Evolutionary conservation across 2,888 invertebrate genomes (phyloP).

Genomic region (Polydrusus pterygomalis): DNA sequence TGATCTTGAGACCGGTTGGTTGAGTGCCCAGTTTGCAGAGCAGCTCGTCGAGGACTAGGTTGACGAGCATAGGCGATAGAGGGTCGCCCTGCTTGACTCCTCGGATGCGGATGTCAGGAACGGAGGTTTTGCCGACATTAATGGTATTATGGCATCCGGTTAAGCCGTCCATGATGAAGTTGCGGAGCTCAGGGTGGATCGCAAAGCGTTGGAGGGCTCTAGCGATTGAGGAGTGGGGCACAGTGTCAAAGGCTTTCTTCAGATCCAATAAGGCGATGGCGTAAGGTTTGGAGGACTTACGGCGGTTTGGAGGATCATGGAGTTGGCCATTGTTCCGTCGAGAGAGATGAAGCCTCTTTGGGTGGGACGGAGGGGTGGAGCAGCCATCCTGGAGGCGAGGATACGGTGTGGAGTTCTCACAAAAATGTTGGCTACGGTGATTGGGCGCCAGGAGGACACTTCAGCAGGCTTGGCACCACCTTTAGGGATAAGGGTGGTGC

Average conservation of each 20-base stretch:
- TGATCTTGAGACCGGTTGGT: constrained; percentile 22
- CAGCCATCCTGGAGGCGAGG: constrained; percentile 25
- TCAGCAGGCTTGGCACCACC: constrained; percentile 18
- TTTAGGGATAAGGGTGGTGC: constrained; percentile 54
- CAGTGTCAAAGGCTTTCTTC: constrained; percentile 55
- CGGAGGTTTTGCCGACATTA: neutral
- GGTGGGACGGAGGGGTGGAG: constrained; percentile 22
- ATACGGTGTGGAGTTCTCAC: constrained; percentile 44
- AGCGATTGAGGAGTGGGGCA: constrained; percentile 44
- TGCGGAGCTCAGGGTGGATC: constrained; percentile 19
- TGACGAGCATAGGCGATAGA: constrained; percentile 63
- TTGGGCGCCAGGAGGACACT: constrained; percentile 46
- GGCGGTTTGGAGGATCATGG: constrained; percentile 37
- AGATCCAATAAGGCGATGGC: constrained; percentile 52
- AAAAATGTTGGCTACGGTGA: constrained; percentile 48
- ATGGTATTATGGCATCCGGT: constrained; percentile 39
- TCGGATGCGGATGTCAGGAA: constrained; percentile 22
- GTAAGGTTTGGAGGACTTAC: constrained; percentile 30
- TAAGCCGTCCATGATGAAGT: constrained; percentile 38
- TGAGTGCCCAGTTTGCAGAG: constrained; percentile 18
- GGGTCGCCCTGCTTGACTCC: constrained; percentile 71
- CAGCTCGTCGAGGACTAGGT: constrained; percentile 51
- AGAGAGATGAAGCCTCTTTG: constrained; percentile 51
- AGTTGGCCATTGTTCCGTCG: constrained; percentile 49
- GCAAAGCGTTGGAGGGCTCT: constrained; percentile 38